These are phyloP conservation scores for Clivina fossor DNA, from an alignment of 2,888 invertebrate genomes.

Conservation along the genomic window DNA sequence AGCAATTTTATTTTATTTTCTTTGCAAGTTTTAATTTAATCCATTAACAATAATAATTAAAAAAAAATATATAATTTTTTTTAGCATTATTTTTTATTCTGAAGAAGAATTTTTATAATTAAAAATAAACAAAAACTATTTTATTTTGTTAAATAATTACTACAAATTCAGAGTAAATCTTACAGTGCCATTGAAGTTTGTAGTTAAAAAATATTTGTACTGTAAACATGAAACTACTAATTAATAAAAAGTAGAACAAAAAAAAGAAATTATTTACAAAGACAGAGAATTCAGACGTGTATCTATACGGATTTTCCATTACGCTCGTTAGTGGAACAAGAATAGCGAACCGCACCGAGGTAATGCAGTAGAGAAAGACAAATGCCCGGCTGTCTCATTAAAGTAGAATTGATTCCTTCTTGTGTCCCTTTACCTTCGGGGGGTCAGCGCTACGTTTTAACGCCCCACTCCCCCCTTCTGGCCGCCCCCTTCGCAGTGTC, in stretches of 20 bases:
- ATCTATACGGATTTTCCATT: slow-evolving; percentile 25
- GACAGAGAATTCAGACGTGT: slow-evolving; percentile 16
- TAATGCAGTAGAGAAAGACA: slow-evolving; percentile 2
- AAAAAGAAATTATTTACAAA: slow-evolving; percentile 23
- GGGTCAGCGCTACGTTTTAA: slow-evolving; percentile 22
- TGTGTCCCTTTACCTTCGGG: slow-evolving; percentile 30
- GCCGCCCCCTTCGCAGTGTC: slow-evolving; percentile 13
- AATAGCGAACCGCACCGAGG: neutral
- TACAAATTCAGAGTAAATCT: too few relatives aligned
- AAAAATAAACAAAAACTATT: too few relatives aligned
- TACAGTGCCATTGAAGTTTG: too few relatives aligned
- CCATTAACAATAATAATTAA: too few relatives aligned
- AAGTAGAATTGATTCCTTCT: slow-evolving; percentile 33
- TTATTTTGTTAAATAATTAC: too few relatives aligned
- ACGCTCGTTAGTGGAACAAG: slow-evolving; percentile 19
- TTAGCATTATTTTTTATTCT: too few relatives aligned
- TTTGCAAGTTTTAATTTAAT: too few relatives aligned
- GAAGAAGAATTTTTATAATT: too few relatives aligned
- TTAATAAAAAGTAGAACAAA: slow-evolving; percentile 26
- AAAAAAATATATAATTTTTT: too few relatives aligned
- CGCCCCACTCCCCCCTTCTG: slow-evolving; percentile 46
- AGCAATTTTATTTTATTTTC: too few relatives aligned
- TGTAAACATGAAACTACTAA: slow-evolving; percentile 21
- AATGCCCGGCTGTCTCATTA: slow-evolving; percentile 29
- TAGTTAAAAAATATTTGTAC: too few relatives aligned